These are phyloP conservation scores for Cotesia typhae DNA, from an alignment of 1,140 invertebrate species.

Conservation along the genomic window DNA sequence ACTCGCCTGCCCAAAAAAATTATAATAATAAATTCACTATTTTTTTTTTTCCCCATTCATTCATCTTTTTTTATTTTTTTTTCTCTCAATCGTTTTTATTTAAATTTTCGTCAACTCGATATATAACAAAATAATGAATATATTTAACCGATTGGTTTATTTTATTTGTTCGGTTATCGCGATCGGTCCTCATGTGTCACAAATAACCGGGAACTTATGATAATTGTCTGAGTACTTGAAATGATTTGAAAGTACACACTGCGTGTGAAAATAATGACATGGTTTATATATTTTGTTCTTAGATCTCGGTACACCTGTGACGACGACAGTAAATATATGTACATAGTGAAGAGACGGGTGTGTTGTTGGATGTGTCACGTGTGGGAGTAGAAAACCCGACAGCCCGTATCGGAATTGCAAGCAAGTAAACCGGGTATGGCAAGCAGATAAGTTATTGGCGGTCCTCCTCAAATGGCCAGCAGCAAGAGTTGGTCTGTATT, in stretches of 20 bases:
- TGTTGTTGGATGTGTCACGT: constrained; percentile 23
- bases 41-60: constrained; percentile 5
- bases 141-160: too few species aligned
- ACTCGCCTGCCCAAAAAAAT: constrained; percentile 16
- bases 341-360: too few species aligned
- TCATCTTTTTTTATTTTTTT: constrained; percentile 23
- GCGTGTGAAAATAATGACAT: not conserved
- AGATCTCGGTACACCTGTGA: constrained; percentile 49
- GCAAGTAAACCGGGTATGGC: not conserved
- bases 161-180: too few species aligned
- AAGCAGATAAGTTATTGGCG: constrained; percentile 56
- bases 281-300: constrained; percentile 9
- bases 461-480: constrained; percentile 61
- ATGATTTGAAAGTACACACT: too few species aligned
- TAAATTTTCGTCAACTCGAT: not conserved
- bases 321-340: not conserved
- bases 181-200: too few species aligned
- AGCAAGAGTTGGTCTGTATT: constrained; percentile 27
- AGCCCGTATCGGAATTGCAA: constrained; percentile 51
- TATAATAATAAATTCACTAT: constrained; percentile 1
- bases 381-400: constrained; percentile 52
- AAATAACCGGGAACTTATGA: too few species aligned
- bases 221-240: too few species aligned
- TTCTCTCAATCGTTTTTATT: not conserved
- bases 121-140: too few species aligned